phyloP scores from a whole-genome alignment of 2,113 vertebrate genomes.

The Opisthocomus hoazin region DNA sequence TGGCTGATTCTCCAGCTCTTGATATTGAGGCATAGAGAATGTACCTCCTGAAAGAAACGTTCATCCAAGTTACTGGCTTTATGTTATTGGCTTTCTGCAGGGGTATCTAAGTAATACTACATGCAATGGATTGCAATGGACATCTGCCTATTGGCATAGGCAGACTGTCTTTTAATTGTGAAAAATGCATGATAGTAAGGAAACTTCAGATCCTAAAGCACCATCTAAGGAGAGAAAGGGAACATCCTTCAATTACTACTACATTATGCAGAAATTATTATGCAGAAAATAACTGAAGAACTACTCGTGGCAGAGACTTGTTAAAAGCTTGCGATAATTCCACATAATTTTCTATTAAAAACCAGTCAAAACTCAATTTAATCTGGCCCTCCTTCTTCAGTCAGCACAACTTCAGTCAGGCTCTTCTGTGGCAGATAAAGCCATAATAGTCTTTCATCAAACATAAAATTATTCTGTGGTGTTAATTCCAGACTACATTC shows the following conservation, averaged over 20 bases:
- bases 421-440: slow-evolving; percentile 3
- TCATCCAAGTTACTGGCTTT: not conserved
- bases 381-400: not conserved
- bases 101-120: not conserved
- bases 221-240: not conserved
- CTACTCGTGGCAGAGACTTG: fast-evolving
- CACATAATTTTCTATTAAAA: not conserved
- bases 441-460: not conserved
- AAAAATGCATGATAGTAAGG: not conserved
- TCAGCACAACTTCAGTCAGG: not conserved
- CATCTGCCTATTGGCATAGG: not conserved
- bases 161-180: not conserved
- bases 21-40: not conserved
- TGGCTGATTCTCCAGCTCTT: not conserved
- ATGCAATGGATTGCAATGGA: not conserved
- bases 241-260: not conserved
- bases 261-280: not conserved
- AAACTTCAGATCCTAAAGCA: not conserved
- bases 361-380: not conserved
- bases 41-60: not conserved
- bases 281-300: not conserved
- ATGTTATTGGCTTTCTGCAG: not conserved
- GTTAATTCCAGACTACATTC: not conserved
- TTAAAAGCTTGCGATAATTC: not conserved
- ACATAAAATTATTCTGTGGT: slow-evolving; percentile 1